Conservation (phyloP, 2,797 vertebrate genomes). For the Syndactyla subalaris region DNA sequence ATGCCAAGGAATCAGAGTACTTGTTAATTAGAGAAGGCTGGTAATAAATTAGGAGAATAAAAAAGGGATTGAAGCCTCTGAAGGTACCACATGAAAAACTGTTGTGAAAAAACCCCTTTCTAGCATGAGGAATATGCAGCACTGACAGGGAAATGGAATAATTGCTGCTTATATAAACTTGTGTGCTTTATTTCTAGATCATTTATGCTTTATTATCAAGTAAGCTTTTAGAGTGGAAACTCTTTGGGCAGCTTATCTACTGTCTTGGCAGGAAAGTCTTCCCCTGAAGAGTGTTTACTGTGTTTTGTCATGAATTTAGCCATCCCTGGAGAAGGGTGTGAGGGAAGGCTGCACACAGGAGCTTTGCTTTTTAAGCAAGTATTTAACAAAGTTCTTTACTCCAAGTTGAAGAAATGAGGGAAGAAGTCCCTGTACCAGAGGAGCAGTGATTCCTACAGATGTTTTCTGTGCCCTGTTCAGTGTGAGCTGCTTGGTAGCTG, state of each 20-base stretch:
- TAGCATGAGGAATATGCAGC: background rate
- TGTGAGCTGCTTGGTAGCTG: rapidly evolving
- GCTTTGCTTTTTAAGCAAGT: background rate
- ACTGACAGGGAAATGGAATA: background rate
- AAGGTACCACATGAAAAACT: background rate
- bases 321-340: background rate
- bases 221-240: background rate
- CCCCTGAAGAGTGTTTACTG: background rate
- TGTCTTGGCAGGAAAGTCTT: background rate
- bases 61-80: background rate
- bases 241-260: background rate
- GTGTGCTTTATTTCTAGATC: background rate
- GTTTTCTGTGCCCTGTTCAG: background rate
- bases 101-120: background rate
- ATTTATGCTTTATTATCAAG: background rate
- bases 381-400: background rate
- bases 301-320: background rate
- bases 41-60: background rate
- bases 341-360: background rate
- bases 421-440: background rate
- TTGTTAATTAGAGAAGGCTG: background rate
- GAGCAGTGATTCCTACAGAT: background rate
- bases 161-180: background rate
- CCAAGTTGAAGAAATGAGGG: background rate
- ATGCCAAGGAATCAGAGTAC: background rate